Conservation (phyloP, 2,113 vertebrate species). For the Chrysochloris asiatica region DNA sequence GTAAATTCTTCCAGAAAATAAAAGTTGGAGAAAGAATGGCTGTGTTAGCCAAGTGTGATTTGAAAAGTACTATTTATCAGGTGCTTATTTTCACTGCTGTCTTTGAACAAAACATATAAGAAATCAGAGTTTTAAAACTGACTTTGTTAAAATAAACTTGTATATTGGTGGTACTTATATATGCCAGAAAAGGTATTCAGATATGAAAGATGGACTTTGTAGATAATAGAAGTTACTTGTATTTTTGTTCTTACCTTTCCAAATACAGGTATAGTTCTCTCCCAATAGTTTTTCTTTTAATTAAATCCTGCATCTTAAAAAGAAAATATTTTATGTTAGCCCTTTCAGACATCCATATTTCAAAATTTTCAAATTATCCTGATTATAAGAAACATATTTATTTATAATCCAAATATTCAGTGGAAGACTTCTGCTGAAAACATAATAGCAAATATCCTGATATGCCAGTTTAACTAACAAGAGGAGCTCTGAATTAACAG, state of each 20-base stretch:
- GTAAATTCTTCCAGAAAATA: constrained; percentile 54
- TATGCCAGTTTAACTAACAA: not conserved
- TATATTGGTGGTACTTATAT: not conserved
- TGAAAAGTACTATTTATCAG: not conserved
- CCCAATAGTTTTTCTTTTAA: not conserved
- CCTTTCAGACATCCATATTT: too few relatives aligned
- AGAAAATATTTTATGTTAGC: not conserved
- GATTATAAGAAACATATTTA: not conserved
- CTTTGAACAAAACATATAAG: constrained; percentile 27
- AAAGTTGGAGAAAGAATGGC: constrained; percentile 51
- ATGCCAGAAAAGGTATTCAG: not conserved
- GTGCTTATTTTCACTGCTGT: not conserved
- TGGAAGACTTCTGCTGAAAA: too few relatives aligned
- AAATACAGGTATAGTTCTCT: not conserved
- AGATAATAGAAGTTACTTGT: not conserved
- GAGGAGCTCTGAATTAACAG: not conserved
- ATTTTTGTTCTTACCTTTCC: not conserved
- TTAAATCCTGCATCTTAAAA: not conserved
- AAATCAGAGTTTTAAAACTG: constrained; percentile 16
- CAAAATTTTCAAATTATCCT: not conserved
- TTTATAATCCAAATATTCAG: not conserved
- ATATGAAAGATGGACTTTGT: not conserved
- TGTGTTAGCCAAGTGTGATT: constrained; percentile 46
- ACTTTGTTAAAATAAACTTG: constrained; percentile 44
- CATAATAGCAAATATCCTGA: not conserved